Base-by-base conservation (phyloP, 2,888 invertebrate genomes). In the Amphipyra berbera region DNA sequence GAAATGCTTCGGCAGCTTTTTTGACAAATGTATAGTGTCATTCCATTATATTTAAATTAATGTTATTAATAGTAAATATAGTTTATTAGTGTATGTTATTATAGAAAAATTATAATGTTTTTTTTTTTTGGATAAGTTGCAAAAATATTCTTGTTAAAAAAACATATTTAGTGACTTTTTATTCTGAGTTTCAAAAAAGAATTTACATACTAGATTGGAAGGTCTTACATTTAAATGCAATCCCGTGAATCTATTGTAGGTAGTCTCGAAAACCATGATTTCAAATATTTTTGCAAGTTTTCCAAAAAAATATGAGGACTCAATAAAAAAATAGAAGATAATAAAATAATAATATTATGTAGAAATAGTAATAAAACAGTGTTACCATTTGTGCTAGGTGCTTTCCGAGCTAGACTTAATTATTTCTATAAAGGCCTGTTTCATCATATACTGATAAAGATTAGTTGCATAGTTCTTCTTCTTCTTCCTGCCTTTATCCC, bases 341-440 rank as follows among this genome's bases (percentile, higher is more conserved):
- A 61, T 68, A 47, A 52, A 54, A 65, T 64, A 68, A 44, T 38
- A 55, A 65, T 35, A 14, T 21, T 35, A 14, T 21, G 13, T 48
- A 47, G 12, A 12, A 56, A 12, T 76, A 63, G 59, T 48, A 53
- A 53, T 65, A 54, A 52, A 76, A 71, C 49, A 70, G 57, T 75
- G 82, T 82, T 83, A 83, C 81, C 82, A 82, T 73, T 66, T 68
- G 52, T 49, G 60, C 57, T 80, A 83, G 79, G 79, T 82, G 82
- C 79, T 81, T 73, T 41, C 50, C 14, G 59, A 69, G 57, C 54
- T 64, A 69, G 53, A 54, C 53, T 71, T 67, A 68, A 68, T 56
- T 76, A 62, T 61, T 53, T 58, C 50, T 46, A 49, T 27, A 14
- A 56, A 6, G 0, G 14, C 52, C 27, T 12, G 0, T 61, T 52